These are phyloP conservation scores for Uria lomvia DNA, from an alignment of 2,113 vertebrate genomes.

Conservation along the genomic window DNA sequence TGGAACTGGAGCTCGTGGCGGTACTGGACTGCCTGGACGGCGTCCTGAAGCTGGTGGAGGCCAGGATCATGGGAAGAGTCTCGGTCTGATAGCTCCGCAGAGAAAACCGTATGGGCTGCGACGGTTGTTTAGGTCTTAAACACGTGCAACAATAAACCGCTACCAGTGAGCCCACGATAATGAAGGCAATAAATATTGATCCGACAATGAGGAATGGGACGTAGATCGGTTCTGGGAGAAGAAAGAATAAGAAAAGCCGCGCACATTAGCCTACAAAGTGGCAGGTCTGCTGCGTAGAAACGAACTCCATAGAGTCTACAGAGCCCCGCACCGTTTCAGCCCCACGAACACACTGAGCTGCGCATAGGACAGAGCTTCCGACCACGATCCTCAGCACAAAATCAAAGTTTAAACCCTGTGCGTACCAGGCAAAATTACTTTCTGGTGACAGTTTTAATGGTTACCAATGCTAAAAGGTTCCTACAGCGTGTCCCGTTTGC, in stretches of 20 bases:
- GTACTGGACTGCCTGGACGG: conserved; percentile 94
- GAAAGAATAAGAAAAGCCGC: not conserved
- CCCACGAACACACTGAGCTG: not conserved
- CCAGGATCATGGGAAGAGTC: conserved; percentile 96
- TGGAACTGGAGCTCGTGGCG: conserved; percentile 89
- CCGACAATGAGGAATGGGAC: conserved; percentile 97
- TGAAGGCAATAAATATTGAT: conserved; percentile 94
- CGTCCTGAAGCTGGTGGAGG: conserved; percentile 80
- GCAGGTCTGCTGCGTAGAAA: not conserved
- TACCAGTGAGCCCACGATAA: conserved; percentile 91
- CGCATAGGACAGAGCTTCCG: not conserved
- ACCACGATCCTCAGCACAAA: not conserved
- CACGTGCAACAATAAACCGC: conserved; percentile 97
- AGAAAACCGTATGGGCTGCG: conserved; percentile 90
- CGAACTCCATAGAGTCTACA: not conserved
- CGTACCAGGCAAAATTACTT: not conserved
- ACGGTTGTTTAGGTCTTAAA: conserved; percentile 90
- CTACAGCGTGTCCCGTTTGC: fast-evolving
- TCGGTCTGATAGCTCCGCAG: conserved; percentile 92
- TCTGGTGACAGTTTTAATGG: not conserved
- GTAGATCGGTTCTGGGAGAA: conserved; percentile 85
- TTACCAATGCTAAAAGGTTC: not conserved
- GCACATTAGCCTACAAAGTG: not conserved
- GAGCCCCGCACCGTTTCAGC: not conserved
- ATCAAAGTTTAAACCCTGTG: not conserved